Evolutionary conservation across 2,888 invertebrate genomes (phyloP), one percentile per base, ranked within the genome.

Genomic region (Eupithecia centaureata): DNA sequence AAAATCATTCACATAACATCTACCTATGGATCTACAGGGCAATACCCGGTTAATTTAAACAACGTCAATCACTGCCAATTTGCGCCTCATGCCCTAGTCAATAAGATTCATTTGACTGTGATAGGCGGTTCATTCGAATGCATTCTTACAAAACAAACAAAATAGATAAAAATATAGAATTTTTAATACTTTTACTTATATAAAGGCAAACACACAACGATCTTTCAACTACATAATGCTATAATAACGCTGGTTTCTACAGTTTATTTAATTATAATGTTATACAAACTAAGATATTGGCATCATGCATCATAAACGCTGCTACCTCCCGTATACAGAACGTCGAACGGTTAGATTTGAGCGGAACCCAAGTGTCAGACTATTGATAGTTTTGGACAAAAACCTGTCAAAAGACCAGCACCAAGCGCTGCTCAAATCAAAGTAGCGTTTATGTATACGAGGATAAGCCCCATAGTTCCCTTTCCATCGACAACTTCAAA

Each of bases 1-100:
- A 76, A 75, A 77, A 77, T 78, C 78, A 80, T 88, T 81, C 82
- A 89, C 90, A 90, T 90, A 91, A 91, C 91, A 91, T 91, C 92
- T 92, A 91, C 91, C 91, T 91, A 86, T 84, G 84, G 80, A 85
- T 87, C 89, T 89, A 89, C 89, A 79, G 80, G 77, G 79, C 82
- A 75, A 72, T 77, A 77, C 77, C 77, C 78, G 69, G 76, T 79
- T 79, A 79, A 76, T 70, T 58, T 67, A 75, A 72, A 77, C 73
- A 75, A 75, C 76, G 76, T 73, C 78, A 72, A 77, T 74, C 80
- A 78, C 81, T 67, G 77, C 71, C 76, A 73, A 77, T 76, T 76
- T 75, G 74, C 70, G 71, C 72, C 76, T 77, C 75, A 76, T 75
- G 65, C 38, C 51, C 51, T 76, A 60, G 60, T 18, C 32, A 61